Evolutionary conservation across 2,888 invertebrate genomes (phyloP), one percentile per base, ranked within the genome.

Genomic region (Trichopria drosophilae): DNA sequence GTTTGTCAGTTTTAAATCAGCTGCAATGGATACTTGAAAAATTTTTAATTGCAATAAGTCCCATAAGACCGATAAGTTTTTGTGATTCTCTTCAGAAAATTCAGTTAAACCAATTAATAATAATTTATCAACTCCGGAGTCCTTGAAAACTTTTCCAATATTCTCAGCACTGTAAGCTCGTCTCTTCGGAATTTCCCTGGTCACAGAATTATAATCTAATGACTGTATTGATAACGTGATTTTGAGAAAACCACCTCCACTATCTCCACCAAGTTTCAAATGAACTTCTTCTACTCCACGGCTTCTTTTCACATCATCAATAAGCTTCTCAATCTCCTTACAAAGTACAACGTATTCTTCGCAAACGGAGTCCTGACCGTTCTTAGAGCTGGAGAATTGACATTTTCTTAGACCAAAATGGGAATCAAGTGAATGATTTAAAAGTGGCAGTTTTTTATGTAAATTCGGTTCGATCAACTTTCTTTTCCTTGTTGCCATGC

Each of bases 191-290:
- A 6, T 31, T 31, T 29, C n/a, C n/a, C n/a, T 9, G 32, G 18
- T 31, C 19, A 31, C 13, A 15, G 12, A 42, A 20, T 19, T 13
- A 31, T 32, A 12, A 32, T 31, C 20, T 12, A 42, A 29, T 12
- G 29, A 31, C 22, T 42, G 42, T n/a, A 42, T 42, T 31, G 42
- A 42, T 20, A 31, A 20, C 18, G 31, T 31, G 10, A 32, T 20
- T 22, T 42, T 42, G 6, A 42, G 32, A 42, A 42, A 42, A 42
- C 32, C 29, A 10, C 29, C 28, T 18, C 41, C 41, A 41, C 41
- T 41, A 41, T 41, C 41, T 41, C 19, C 29, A 31, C 42, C 42
- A 12, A 42, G 32, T 31, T 31, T 42, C 22, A 36, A 20, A 20
- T 36, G n/a, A n/a, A n/a, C n/a, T n/a, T n/a, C n/a, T n/a, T n/a